Percentiles rank a stretch among this genome's conserved stretches.
Conservation (phyloP, 2,888 invertebrate genomes). For the Heliconius ismenius region DNA sequence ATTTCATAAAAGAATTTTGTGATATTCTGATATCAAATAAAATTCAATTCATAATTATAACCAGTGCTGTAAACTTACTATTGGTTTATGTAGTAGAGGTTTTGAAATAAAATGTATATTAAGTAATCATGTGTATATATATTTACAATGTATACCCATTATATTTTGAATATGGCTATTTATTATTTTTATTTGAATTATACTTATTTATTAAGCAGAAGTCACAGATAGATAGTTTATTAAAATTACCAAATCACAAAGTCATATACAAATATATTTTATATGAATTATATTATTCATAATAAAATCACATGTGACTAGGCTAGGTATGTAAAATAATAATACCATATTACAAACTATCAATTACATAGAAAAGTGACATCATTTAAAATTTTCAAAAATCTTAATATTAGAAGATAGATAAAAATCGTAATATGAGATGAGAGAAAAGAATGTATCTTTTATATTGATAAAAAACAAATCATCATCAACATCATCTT, state of each 20-base stretch:
- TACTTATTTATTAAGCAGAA: not conserved
- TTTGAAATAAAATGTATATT: constrained; percentile 15
- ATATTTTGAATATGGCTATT: not conserved
- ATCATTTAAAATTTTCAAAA: not conserved
- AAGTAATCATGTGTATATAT: constrained; percentile 8
- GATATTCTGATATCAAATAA: not conserved
- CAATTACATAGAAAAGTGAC: not conserved
- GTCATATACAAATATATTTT: not conserved
- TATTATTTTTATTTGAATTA: constrained; percentile 17
- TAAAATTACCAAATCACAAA: not conserved
- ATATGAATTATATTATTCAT: not conserved
- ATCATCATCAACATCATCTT: no score
- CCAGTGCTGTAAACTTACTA: not conserved
- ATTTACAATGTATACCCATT: constrained; percentile 19
- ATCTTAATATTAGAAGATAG: no score
- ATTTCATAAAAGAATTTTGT: no score
- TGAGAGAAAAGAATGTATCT: no score
- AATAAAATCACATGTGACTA: constrained; percentile 27
- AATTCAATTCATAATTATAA: not conserved
- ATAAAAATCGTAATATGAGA: no score
- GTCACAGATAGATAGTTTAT: not conserved
- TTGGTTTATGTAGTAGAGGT: not conserved
- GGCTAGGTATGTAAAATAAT: constrained; percentile 8
- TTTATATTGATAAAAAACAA: no score
- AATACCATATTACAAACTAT: not conserved